A percentile compares a stretch with the other conserved stretches of the same genome.
Conservation (phyloP, 30 jellyfish, hydroid and myxozoan genomes). For the Catostylus mosaicus region DNA sequence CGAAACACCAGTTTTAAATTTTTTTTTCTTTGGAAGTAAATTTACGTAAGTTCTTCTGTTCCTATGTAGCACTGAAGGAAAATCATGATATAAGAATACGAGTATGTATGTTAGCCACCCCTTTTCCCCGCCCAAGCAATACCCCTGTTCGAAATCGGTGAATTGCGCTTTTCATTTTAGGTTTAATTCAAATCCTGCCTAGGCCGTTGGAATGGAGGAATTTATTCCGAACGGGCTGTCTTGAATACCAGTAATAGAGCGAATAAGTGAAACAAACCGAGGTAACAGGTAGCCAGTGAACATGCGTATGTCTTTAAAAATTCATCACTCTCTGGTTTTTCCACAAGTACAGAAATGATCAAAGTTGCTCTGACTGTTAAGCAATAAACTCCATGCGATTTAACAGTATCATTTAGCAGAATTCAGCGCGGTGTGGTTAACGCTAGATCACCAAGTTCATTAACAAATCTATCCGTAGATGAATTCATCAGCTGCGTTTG, state of each 20-base stretch:
- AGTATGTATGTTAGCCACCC: too few species aligned
- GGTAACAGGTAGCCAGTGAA: conserved; percentile 74
- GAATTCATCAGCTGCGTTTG: conserved; percentile 11
- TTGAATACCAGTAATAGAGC: conserved; percentile 53
- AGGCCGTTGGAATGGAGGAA: conserved; percentile 17
- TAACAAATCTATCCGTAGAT: conserved; percentile 8
- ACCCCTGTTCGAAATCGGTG: too few species aligned
- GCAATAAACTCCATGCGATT: neutral
- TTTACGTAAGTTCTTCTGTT: too few species aligned
- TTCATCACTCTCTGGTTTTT: conserved; percentile 65
- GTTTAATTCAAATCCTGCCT: too few species aligned
- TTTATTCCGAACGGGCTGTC: conserved; percentile 42
- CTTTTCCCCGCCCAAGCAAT: too few species aligned
- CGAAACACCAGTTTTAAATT: too few species aligned
- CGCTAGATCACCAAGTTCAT: neutral
- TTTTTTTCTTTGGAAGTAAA: too few species aligned
- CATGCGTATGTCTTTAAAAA: conserved; percentile 71
- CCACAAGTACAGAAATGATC: conserved; percentile 77
- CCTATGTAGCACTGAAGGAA: too few species aligned
- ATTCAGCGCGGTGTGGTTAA: neutral
- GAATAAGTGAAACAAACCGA: conserved; percentile 38
- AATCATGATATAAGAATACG: too few species aligned
- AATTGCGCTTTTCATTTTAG: too few species aligned
- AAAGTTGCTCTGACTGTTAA: conserved; percentile 44
- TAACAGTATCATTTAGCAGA: neutral